These are phyloP conservation scores for Hymenochirus boettgeri DNA, from an alignment of 2,113 vertebrate genomes.

Conservation along the genomic window DNA sequence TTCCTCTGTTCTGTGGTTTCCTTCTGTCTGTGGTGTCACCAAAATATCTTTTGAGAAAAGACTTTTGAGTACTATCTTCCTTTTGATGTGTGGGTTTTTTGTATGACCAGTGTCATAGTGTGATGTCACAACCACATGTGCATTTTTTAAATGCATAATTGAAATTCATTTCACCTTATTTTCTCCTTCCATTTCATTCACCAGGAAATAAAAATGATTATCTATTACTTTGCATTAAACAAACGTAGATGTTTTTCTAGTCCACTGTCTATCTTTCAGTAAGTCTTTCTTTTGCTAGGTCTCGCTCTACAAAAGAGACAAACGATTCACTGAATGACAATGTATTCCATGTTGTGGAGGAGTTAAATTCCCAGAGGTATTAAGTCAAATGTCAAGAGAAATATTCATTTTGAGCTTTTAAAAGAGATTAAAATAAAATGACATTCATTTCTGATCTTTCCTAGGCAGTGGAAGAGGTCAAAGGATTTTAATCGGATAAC, in stretches of 20 bases:
- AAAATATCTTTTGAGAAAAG: constrained; percentile 5
- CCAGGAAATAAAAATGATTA: no score
- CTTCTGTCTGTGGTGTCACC: constrained; percentile 17
- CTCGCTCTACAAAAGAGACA: constrained; percentile 47
- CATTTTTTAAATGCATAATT: no score
- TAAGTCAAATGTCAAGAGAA: no score
- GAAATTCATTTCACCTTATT: no score
- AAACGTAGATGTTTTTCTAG: no score
- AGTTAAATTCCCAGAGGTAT: constrained; percentile 62
- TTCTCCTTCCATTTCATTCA: no score
- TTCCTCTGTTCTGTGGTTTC: constrained; percentile 16
- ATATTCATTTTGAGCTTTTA: no score
- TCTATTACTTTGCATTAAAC: no score
- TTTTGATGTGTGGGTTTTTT: neutral
- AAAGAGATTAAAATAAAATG: no score
- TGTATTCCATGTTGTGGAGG: constrained; percentile 60
- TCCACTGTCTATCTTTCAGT: neutral
- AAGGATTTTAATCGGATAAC: constrained; percentile 61
- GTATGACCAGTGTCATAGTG: neutral
- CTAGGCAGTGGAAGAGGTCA: constrained; percentile 61
- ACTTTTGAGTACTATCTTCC: neutral
- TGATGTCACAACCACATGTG: no score
- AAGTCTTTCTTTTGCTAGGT: constrained; percentile 42
- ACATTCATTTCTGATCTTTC: neutral
- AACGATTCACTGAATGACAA: constrained; percentile 59